Percentiles rank a stretch among this genome's conserved stretches.
Conservation (phyloP, 2,888 invertebrate genomes). For the Subacronicta megacephala region DNA sequence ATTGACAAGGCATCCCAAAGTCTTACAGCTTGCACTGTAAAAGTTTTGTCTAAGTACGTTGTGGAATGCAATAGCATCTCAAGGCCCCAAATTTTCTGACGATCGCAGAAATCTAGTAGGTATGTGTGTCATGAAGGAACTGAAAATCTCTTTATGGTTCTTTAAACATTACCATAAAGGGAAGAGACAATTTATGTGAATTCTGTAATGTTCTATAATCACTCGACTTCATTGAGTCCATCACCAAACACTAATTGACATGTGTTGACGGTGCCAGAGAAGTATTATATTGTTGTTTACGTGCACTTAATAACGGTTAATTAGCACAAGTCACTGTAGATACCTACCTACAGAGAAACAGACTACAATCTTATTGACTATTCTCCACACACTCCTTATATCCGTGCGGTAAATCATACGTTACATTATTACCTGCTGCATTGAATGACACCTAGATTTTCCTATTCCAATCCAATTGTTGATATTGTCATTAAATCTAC, state of each 20-base stretch:
- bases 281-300: conserved; percentile 11
- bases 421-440: background rate
- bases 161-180: too few species aligned
- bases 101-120: too few species aligned
- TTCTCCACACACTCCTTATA: background rate
- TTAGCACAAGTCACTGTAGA: conserved; percentile 11
- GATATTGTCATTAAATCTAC: background rate
- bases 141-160: too few species aligned
- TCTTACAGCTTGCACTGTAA: too few species aligned
- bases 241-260: conserved; percentile 8
- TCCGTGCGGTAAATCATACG: background rate
- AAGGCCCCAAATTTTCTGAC: too few species aligned
- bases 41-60: too few species aligned
- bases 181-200: too few species aligned
- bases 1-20: too few species aligned
- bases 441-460: background rate
- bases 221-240: conserved; percentile 3
- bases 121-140: too few species aligned
- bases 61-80: too few species aligned
- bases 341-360: background rate
- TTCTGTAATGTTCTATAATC: too few species aligned
- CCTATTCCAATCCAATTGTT: background rate
- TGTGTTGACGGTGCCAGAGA: too few species aligned
- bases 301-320: conserved; percentile 6
- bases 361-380: background rate